Base-by-base conservation (phyloP, 2,888 invertebrate species). In the Acrobasis consociella region DNA sequence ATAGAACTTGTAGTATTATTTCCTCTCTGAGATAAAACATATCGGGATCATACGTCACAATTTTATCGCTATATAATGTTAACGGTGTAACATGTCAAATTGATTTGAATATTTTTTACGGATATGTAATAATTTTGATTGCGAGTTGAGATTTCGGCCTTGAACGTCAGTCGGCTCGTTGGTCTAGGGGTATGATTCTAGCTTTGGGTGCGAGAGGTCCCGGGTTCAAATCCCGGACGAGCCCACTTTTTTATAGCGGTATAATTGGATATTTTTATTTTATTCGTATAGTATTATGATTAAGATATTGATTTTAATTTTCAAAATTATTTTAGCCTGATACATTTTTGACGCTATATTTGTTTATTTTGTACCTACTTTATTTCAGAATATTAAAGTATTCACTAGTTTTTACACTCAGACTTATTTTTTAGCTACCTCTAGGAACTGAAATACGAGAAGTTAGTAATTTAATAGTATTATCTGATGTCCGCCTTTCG, bases 151-250 rank as follows among this genome's bases (percentile, higher is more conserved):
- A 55, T 55, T 55, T 55, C 55, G 39, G 9, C 15, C 9, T 9
- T 9, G 7, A 2, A 1, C 1, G 9, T 31, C 37, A 38, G 13
- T 37, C 77, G 93, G 93, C 93, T 93, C 93, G 91, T 93, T 93
- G 93, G 93, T 93, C 93, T 93, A 93, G 92, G 91, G 93, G 93
- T 93, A 93, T 93, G 92, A 92, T 93, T 93, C 89, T 92, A 93
- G 92, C 92, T 93, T 93, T 87, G 92, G 93, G 93, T 93, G 93
- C 91, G 93, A 93, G 92, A 92, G 93, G 93, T 93, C 93, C 92
- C 93, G 93, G 93, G 93, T 93, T 93, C 93, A 93, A 93, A 92
- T 93, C 93, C 93, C 93, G 93, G 93, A 92, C 93, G 93, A 92
- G 93, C 93, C 93, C 93, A 66, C 13, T 58, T 50, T 64, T 37